Percentiles rank a stretch among this genome's conserved stretches.
phyloP scores from a whole-genome alignment of 2,888 invertebrate genomes.

The Sylvicola fuscatus region DNA sequence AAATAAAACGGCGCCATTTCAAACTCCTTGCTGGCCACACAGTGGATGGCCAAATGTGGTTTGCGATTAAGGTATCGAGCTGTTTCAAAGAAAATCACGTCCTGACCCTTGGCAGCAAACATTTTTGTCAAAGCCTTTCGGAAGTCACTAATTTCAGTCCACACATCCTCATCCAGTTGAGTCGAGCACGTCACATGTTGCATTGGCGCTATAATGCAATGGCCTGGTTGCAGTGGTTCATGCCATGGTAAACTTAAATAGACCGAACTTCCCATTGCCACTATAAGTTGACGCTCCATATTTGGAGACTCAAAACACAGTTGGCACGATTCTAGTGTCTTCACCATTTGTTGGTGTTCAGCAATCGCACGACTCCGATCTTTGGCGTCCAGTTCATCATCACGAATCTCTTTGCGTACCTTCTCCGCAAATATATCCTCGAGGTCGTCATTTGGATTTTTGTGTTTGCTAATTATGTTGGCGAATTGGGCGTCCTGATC shows the following conservation, averaged over 20 bases:
- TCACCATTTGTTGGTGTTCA: conserved; percentile 48
- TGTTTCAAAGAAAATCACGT: conserved; percentile 81
- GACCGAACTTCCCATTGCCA: conserved; percentile 61
- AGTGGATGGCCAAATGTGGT: conserved; percentile 76
- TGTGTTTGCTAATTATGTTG: conserved; percentile 44
- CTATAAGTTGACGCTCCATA: conserved; percentile 66
- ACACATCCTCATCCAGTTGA: conserved; percentile 82
- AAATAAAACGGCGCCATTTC: conserved; percentile 90
- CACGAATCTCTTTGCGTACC: conserved; percentile 43
- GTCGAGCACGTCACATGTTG: conserved; percentile 63
- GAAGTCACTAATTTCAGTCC: conserved; percentile 64
- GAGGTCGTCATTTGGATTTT: conserved; percentile 44
- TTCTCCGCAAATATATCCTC: conserved; percentile 72
- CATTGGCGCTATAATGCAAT: conserved; percentile 70
- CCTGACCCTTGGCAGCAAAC: conserved; percentile 50
- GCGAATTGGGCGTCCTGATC: conserved; percentile 66
- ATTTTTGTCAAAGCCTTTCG: conserved; percentile 58
- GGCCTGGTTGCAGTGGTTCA: conserved; percentile 63
- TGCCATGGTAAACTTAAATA: conserved; percentile 66
- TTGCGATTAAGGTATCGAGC: conserved; percentile 49
- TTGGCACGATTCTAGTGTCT: conserved; percentile 57
- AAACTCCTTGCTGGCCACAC: conserved; percentile 68
- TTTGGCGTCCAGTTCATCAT: conserved; percentile 35
- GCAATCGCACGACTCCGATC: conserved; percentile 45
- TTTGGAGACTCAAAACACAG: conserved; percentile 64